These are phyloP conservation scores for Acanthaster planci DNA, from an alignment of 35 echinoderm and acorn worm genomes.

Conservation along the genomic window DNA sequence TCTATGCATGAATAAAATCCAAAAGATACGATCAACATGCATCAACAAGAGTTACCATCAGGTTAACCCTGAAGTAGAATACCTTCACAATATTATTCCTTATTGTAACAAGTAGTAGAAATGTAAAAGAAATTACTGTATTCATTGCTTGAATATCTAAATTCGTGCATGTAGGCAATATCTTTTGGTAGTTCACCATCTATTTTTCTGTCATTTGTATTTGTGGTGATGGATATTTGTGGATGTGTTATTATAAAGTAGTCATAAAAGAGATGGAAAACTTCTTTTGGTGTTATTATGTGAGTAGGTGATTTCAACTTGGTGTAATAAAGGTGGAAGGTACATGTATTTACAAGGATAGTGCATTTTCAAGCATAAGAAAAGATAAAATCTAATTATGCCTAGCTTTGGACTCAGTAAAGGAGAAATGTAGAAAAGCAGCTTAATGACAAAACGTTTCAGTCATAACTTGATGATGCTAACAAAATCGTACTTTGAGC, in stretches of 20 bases:
- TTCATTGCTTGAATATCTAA: background rate
- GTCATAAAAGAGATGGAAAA: background rate
- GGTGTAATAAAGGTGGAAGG: background rate
- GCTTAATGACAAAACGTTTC: too few relatives aligned
- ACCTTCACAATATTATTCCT: too few relatives aligned
- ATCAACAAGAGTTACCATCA: too few relatives aligned
- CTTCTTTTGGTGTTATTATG: background rate
- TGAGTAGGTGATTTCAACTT: background rate
- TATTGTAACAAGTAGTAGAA: too few relatives aligned
- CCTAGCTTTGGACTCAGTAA: background rate
- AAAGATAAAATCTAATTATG: background rate
- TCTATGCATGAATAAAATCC: constrained; percentile 15
- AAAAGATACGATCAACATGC: background rate
- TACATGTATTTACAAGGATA: background rate
- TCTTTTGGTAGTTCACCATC: background rate
- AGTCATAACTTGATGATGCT: too few relatives aligned
- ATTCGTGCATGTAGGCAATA: background rate
- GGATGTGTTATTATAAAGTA: background rate
- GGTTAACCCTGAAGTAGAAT: too few relatives aligned
- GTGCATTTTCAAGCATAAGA: too few relatives aligned
- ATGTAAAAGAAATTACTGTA: too few relatives aligned
- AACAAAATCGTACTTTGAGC: too few relatives aligned
- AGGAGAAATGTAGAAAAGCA: too few relatives aligned
- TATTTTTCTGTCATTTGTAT: constrained; percentile 20
- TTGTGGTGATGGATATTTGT: background rate